phyloP scores from a whole-genome alignment of 2,113 vertebrate genomes.

The Dicentrarchus labrax region DNA sequence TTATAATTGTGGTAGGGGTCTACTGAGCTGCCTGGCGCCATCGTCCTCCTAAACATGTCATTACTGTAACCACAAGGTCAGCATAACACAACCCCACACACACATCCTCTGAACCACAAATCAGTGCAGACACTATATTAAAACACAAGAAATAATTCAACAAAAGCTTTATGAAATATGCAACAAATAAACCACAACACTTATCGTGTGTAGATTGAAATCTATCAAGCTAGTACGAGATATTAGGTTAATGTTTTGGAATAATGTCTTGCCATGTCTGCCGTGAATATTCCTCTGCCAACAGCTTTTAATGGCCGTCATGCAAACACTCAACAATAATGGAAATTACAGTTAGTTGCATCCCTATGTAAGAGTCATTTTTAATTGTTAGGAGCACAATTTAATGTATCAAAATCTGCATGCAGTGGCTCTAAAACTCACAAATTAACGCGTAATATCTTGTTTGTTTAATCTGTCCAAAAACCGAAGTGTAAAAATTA shows the following conservation, averaged over 20 bases:
- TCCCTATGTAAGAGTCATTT: neutral
- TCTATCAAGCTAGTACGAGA: neutral
- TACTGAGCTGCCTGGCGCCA: constrained; percentile 74
- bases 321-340: neutral
- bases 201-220: constrained; percentile 7
- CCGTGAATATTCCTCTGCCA: constrained; percentile 4
- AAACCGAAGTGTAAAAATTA: too few relatives aligned
- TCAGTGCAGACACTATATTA: constrained; percentile 17
- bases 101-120: constrained; percentile 35
- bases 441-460: neutral
- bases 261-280: neutral
- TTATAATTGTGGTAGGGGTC: constrained; percentile 66
- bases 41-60: constrained; percentile 72
- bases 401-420: neutral
- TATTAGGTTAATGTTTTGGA: constrained; percentile 10
- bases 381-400: neutral
- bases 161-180: constrained; percentile 40
- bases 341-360: neutral
- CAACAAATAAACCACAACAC: constrained; percentile 42
- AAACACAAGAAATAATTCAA: constrained; percentile 52
- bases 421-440: neutral
- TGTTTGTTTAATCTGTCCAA: neutral
- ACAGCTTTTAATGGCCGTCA: neutral
- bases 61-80: constrained; percentile 77
- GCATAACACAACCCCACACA: constrained; percentile 26